Evolutionary conservation across 2,113 vertebrate species (phyloP).

Genomic region (Piaya cayana): DNA sequence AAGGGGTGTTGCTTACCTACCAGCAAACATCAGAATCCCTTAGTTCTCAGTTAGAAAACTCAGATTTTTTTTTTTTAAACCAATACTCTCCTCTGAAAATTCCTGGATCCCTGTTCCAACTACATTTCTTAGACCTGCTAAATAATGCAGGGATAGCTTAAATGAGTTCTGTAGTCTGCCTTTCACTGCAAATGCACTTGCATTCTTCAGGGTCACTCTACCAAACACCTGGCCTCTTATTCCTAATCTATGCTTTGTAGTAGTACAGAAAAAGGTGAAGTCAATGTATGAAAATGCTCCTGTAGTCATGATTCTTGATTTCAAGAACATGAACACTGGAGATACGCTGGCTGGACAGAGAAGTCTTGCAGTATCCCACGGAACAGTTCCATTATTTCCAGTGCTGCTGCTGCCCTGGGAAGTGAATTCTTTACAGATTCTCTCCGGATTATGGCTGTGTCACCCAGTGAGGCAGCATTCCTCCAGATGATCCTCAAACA

Average conservation of each 20-base stretch:
- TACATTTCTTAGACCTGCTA: neutral
- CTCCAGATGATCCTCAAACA: neutral
- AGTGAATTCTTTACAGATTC: neutral
- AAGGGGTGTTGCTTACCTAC: neutral
- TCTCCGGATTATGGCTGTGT: neutral
- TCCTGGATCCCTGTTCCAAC: neutral
- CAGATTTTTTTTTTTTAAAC: neutral
- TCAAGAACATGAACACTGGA: fast-evolving
- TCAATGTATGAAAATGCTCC: fast-evolving
- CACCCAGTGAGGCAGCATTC: neutral
- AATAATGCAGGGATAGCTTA: neutral
- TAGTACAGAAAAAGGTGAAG: fast-evolving
- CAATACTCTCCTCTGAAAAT: neutral
- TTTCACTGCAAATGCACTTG: neutral
- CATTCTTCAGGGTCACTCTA: fast-evolving
- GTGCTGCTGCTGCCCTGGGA: neutral
- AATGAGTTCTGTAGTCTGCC: fast-evolving
- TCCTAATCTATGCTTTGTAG: fast-evolving
- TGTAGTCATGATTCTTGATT: fast-evolving
- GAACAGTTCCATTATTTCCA: neutral
- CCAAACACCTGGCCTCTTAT: neutral
- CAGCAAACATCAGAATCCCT: neutral
- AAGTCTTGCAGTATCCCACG: neutral
- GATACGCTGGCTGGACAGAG: fast-evolving
- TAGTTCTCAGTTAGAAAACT: neutral